A percentile compares a stretch with the other conserved stretches of the same genome.
Evolutionary conservation across 2,888 invertebrate species (phyloP).

Genomic region (Drosophila mimetica): DNA sequence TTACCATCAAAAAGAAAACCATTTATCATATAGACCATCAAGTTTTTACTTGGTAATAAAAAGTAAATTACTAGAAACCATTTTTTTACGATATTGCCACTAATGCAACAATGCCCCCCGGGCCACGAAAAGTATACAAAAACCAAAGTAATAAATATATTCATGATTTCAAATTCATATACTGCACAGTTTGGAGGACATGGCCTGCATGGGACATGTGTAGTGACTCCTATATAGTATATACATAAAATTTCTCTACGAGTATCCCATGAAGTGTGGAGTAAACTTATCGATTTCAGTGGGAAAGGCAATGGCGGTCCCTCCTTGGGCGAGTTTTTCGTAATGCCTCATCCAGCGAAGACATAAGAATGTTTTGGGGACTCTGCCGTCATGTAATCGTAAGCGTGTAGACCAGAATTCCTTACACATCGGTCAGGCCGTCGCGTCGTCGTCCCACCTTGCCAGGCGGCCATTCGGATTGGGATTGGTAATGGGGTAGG

Average conservation of each 20-base stretch:
- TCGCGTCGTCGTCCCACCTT: conserved; percentile 42
- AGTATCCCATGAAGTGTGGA: conserved; percentile 37
- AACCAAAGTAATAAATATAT: conserved; percentile 11
- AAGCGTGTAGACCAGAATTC: conserved; percentile 35
- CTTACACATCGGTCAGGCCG: conserved; percentile 49
- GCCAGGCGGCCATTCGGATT: conserved; percentile 23
- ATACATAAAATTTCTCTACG: not conserved
- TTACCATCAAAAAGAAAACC: not conserved
- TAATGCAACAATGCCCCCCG: conserved; percentile 23
- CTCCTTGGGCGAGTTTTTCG: conserved; percentile 13
- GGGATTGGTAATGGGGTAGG: conserved; percentile 15
- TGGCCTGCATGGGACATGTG: conserved; percentile 39
- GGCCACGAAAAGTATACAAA: conserved; percentile 1
- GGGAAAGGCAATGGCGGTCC: conserved; percentile 16
- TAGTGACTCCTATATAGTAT: conserved; percentile 16
- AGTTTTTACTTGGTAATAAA: conserved; percentile 13
- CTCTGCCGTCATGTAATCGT: conserved; percentile 51
- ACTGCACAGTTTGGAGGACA: not conserved
- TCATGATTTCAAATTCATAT: conserved; percentile 10
- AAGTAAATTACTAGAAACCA: conserved; percentile 1
- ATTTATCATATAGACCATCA: not conserved
- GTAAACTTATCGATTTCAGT: conserved; percentile 60
- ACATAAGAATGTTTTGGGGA: conserved; percentile 67
- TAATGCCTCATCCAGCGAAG: conserved; percentile 46
- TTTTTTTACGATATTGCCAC: conserved; percentile 6